phyloP scores from a whole-genome alignment of 2,888 invertebrate species.

The Horisme vitalbata region DNA sequence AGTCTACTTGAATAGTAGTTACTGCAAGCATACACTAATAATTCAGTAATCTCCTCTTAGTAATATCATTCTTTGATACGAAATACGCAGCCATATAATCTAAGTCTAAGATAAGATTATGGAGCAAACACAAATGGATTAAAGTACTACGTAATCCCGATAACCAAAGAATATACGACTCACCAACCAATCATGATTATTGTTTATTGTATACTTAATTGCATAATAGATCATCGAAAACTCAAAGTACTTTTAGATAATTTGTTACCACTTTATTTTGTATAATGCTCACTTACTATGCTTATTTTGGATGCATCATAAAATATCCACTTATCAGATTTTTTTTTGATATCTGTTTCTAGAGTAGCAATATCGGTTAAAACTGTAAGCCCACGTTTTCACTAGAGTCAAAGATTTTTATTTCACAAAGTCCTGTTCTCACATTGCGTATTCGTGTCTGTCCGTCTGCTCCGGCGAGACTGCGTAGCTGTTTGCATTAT shows the following conservation, averaged over 20 bases:
- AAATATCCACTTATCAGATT: background rate
- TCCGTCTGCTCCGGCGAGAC: constrained; percentile 28
- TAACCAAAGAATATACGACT: background rate
- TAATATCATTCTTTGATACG: constrained; percentile 14
- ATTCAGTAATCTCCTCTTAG: constrained; percentile 3
- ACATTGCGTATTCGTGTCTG: constrained; percentile 35
- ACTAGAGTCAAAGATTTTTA: constrained; percentile 24
- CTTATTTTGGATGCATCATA: no score
- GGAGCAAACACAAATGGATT: constrained; percentile 5
- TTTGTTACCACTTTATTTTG: no score
- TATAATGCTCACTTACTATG: no score
- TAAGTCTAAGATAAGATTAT: constrained; percentile 17
- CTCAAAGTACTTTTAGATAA: no score
- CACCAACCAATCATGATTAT: background rate
- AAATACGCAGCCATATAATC: background rate
- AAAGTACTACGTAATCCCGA: constrained; percentile 7
- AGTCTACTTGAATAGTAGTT: no score
- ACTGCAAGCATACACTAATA: no score
- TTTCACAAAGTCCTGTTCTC: constrained; percentile 17
- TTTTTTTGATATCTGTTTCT: background rate
- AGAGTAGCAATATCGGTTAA: constrained; percentile 20
- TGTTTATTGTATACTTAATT: no score
- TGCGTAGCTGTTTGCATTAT: constrained; percentile 34
- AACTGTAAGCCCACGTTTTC: no score
- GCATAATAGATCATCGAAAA: no score